Percentiles rank a stretch among this genome's conserved stretches.
Evolutionary conservation across 2,113 vertebrate species (phyloP).

Genomic region (Raphicerus campestris): DNA sequence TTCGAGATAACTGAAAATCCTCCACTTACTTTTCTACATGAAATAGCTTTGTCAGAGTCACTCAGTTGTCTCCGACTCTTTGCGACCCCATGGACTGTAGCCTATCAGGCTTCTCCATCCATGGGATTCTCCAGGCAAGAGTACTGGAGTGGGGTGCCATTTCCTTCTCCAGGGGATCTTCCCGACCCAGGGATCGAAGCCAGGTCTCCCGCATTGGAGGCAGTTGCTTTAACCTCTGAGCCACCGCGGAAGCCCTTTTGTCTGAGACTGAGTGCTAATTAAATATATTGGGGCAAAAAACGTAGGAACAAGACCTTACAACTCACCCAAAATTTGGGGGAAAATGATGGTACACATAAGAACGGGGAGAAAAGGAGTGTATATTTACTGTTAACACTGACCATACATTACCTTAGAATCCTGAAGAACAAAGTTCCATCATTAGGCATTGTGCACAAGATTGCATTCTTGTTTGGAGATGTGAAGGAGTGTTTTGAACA

Average conservation of each 20-base stretch:
- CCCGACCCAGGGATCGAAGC: accelerated
- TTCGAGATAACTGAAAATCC: background rate
- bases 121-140: too few relatives aligned
- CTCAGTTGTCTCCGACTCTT: background rate
- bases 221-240: too few relatives aligned
- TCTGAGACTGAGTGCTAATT: background rate
- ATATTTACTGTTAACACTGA: background rate
- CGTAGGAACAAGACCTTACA: background rate
- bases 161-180: too few relatives aligned
- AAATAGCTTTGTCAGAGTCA: background rate
- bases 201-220: too few relatives aligned
- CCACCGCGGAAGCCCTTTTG: too few relatives aligned
- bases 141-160: too few relatives aligned
- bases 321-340: background rate
- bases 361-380: background rate
- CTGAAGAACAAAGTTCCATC: background rate
- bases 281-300: background rate
- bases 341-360: background rate
- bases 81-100: background rate
- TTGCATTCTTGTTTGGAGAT: background rate
- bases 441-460: background rate
- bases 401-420: background rate
- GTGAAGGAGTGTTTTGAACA: background rate
- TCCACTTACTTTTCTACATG: background rate
- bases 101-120: background rate